Conservation (phyloP, 2,113 vertebrate species). For the Gorsachius goisagi region DNA sequence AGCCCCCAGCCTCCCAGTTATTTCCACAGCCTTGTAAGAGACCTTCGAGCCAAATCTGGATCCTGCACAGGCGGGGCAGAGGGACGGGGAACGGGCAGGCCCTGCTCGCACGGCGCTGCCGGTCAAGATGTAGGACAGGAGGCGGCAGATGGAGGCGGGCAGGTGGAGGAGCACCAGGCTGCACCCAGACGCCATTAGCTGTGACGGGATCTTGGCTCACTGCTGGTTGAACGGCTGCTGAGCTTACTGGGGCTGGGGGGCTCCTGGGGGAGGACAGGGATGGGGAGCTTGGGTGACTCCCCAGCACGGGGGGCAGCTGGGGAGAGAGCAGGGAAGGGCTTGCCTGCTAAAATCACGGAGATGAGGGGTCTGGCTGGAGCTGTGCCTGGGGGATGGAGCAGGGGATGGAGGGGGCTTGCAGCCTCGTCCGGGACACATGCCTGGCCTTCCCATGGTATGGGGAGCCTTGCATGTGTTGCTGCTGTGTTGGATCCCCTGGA, state of each 20-base stretch:
- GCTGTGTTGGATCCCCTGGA: not conserved
- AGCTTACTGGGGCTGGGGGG: not conserved
- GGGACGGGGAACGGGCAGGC: not conserved
- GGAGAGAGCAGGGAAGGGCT: not conserved
- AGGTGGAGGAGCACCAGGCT: not conserved
- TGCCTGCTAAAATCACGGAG: not conserved
- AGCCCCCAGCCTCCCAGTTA: not conserved
- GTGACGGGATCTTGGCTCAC: constrained; percentile 9
- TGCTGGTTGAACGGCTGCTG: constrained; percentile 28
- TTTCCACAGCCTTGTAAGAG: not conserved
- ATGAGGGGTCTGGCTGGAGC: not conserved
- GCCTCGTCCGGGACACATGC: accelerated
- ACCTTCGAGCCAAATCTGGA: not conserved
- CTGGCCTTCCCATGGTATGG: accelerated
- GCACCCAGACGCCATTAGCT: accelerated
- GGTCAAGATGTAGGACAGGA: not conserved
- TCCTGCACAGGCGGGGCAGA: accelerated
- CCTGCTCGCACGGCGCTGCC: accelerated
- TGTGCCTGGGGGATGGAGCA: not conserved
- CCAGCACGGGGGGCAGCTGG: not conserved
- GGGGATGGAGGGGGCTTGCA: not conserved
- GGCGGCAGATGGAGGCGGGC: not conserved
- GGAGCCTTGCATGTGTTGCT: accelerated
- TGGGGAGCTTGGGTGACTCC: not conserved
- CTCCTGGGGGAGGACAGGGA: not conserved